Base-by-base conservation (phyloP, 2,888 invertebrate genomes). In the Mesorhabditis belari region DNA sequence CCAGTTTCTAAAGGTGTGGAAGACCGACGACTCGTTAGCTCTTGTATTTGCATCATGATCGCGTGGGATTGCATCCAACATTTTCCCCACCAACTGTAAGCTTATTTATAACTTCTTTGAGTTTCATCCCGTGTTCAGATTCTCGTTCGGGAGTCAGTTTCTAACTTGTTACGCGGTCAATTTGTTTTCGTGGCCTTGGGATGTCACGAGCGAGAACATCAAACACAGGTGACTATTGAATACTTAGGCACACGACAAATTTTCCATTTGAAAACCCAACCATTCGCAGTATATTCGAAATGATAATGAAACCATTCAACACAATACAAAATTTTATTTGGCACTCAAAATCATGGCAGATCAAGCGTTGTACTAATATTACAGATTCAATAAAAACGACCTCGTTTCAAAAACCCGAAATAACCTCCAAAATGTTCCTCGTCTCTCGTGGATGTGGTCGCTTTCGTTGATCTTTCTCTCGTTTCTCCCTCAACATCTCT, bases 121-220 rank as follows among this genome's bases (percentile, higher is more conserved):
- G 12, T 35, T 35, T 17, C n/a, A 23, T 5, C n/a, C n/a, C n/a
- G n/a, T 56, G 23, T 65, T 9, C 66, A 74, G 69, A 70, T 72
- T 3, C 85, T 96, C 71, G 92, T 93, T 82, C 89, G 89, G 77
- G 92, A 93, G 80, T 89, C 90, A 21, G 89, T 95, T 57, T 87
- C 92, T 77, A 89, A 91, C 81, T 90, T 90, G 64, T 86, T 98
- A 54, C 88, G 89, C 61, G 88, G 88, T 61, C 92, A 93, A 85
- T 96, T 92, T 83, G 85, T 95, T 53, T 87, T 92, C n/a, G 2
- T 96, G 93, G 87, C 94, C 94, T 63, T 98, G 96, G 96, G 96
- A 96, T 83, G 86, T 95, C 72, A 92, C 95, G n/a, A n/a, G n/a
- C n/a, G n/a, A n/a, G n/a, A n/a, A n/a, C n/a, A n/a, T n/a, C n/a